These are phyloP conservation scores for Acrossocheilus wenchowensis DNA, from an alignment of 2,797 vertebrate genomes.

Conservation along the genomic window DNA sequence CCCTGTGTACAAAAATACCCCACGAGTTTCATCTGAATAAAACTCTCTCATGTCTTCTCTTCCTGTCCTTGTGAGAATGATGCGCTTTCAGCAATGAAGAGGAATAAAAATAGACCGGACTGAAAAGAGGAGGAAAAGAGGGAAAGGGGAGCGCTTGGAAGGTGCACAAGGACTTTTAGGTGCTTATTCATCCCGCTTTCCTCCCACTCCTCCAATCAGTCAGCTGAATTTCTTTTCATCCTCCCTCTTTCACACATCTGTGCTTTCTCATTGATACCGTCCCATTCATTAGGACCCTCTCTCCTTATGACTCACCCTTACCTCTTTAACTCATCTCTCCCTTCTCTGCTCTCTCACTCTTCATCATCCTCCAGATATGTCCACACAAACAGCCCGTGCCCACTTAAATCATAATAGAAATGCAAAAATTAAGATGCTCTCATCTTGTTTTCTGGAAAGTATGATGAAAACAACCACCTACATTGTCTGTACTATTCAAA, in stretches of 20 bases:
- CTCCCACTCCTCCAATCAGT: constrained; percentile 62
- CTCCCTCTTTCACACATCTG: constrained; percentile 57
- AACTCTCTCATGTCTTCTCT: constrained; percentile 41
- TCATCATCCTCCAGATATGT: constrained; percentile 43
- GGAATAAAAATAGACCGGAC: constrained; percentile 59
- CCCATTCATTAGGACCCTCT: constrained; percentile 57
- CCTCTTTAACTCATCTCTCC: constrained; percentile 44
- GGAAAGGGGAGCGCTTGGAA: constrained; percentile 41
- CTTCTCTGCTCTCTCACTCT: constrained; percentile 46
- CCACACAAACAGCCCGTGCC: constrained; percentile 46
- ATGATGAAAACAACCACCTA: constrained; percentile 42
- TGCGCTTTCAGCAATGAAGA: constrained; percentile 58
- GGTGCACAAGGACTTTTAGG: constrained; percentile 55
- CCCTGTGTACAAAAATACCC: constrained; percentile 55
- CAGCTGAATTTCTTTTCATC: constrained; percentile 58
- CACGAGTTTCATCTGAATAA: constrained; percentile 36
- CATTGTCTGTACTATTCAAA: constrained; percentile 3
- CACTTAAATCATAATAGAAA: constrained; percentile 47
- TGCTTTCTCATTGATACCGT: constrained; percentile 47
- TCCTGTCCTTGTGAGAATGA: constrained; percentile 59
- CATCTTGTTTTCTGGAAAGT: constrained; percentile 34
- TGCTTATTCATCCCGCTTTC: constrained; percentile 51
- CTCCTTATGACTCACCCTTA: constrained; percentile 57
- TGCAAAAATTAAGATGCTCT: constrained; percentile 36
- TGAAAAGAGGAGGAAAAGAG: constrained; percentile 53